Conservation (phyloP, 2,888 invertebrate genomes). For the Octodonta nipae region DNA sequence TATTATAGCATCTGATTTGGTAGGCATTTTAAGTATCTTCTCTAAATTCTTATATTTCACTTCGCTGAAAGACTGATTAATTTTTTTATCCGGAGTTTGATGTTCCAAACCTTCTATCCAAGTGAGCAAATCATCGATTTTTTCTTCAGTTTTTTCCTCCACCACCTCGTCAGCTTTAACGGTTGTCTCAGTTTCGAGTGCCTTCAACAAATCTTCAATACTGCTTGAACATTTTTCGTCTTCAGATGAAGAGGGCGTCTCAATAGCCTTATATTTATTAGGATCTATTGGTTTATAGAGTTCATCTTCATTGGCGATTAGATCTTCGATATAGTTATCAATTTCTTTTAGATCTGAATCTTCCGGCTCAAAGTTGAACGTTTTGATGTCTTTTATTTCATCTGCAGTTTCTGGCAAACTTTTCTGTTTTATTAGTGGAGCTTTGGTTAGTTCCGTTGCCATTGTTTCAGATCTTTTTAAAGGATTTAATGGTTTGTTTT, state of each 20-base stretch:
- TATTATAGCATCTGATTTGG: conserved; percentile 25
- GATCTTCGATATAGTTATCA: conserved; percentile 33
- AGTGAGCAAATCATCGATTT: conserved; percentile 32
- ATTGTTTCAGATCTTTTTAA: conserved; percentile 20
- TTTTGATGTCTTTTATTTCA: conserved; percentile 14
- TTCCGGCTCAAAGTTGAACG: conserved; percentile 34
- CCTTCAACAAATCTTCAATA: conserved; percentile 35
- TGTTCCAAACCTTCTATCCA: conserved; percentile 35
- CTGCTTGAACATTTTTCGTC: conserved; percentile 27
- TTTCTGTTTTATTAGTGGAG: conserved; percentile 21
- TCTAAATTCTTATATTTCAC: conserved; percentile 34
- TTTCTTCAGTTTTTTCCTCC: conserved; percentile 22
- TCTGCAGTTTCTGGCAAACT: conserved; percentile 25
- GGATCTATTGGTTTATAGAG: conserved; percentile 31
- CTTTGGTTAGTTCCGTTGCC: conserved; percentile 9
- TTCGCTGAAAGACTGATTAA: conserved; percentile 29
- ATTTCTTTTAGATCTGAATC: conserved; percentile 31
- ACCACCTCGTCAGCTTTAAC: conserved; percentile 13
- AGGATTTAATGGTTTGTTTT: conserved; percentile 11
- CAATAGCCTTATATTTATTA: conserved; percentile 17
- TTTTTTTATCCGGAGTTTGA: conserved; percentile 25
- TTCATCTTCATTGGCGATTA: conserved; percentile 32
- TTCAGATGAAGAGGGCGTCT: conserved; percentile 14
- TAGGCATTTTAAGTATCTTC: conserved; percentile 26
- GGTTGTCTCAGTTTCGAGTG: conserved; percentile 30